Conservation (phyloP, 2,797 vertebrate species). For the Emydoidea blandingii region DNA sequence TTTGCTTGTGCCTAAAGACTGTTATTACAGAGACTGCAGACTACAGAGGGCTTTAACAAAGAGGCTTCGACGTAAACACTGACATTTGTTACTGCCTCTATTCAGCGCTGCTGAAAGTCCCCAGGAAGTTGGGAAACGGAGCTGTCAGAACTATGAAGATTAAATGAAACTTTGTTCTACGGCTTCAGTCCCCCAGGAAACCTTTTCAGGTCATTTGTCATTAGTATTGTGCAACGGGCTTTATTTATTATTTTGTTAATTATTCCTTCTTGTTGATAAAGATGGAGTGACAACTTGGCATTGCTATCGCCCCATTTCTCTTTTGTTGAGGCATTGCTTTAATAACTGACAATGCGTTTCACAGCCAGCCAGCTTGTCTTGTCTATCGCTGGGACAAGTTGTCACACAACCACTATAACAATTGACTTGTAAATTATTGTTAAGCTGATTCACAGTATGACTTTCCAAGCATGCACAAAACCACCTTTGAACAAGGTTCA, state of each 20-base stretch:
- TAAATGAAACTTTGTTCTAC: constrained; percentile 78
- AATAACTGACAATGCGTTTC: neutral
- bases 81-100: constrained; percentile 67
- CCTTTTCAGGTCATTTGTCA: constrained; percentile 70
- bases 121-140: constrained; percentile 75
- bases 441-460: neutral
- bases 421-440: constrained; percentile 27
- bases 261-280: constrained; percentile 58
- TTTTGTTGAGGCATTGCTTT: constrained; percentile 3
- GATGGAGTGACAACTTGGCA: constrained; percentile 16
- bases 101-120: constrained; percentile 46
- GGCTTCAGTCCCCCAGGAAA: constrained; percentile 66
- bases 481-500: neutral
- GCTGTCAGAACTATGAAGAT: constrained; percentile 78
- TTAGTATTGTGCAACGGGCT: constrained; percentile 51
- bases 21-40: constrained; percentile 56
- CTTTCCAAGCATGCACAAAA: constrained; percentile 10
- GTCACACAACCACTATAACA: neutral
- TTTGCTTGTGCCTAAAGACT: constrained; percentile 58
- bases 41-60: constrained; percentile 63
- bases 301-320: neutral
- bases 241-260: constrained; percentile 13
- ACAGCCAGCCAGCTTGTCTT: neutral
- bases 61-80: constrained; percentile 55
- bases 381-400: neutral